Conservation (phyloP, 2,113 vertebrate genomes). For the Capreolus pygargus region DNA sequence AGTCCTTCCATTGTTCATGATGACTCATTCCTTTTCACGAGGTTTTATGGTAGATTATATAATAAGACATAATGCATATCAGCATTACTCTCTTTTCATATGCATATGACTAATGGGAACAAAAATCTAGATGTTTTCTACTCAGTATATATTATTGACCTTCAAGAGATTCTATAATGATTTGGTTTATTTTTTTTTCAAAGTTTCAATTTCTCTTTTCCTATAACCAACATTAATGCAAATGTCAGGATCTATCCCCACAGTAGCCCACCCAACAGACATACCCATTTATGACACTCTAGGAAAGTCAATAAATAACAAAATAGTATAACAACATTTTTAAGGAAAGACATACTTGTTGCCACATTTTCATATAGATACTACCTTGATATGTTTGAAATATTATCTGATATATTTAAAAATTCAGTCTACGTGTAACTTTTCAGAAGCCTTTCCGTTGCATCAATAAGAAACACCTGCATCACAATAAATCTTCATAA, state of each 20-base stretch:
- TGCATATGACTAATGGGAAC: not conserved
- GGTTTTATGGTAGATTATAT: not conserved
- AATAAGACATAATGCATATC: not conserved
- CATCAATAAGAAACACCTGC: not conserved
- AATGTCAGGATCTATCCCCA: not conserved
- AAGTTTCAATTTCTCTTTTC: slow-evolving; percentile 6
- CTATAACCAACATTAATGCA: not conserved
- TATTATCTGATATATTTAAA: not conserved
- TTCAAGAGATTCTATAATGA: not conserved
- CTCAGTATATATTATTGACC: not conserved
- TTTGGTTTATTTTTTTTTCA: not conserved
- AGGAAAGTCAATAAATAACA: not conserved
- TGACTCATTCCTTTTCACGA: not conserved
- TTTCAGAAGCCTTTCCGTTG: not conserved
- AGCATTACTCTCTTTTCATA: not conserved
- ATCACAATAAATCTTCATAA: not conserved
- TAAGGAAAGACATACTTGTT: not conserved
- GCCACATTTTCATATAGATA: not conserved
- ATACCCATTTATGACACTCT: not conserved
- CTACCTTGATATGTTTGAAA: not conserved
- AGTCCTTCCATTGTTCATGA: not conserved
- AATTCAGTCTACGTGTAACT: not conserved
- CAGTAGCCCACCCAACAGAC: not conserved
- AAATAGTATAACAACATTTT: not conserved
- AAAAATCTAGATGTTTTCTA: not conserved